These are phyloP conservation scores for Bradypodion ventrale DNA, from an alignment of 2,797 vertebrate genomes.

Conservation along the genomic window DNA sequence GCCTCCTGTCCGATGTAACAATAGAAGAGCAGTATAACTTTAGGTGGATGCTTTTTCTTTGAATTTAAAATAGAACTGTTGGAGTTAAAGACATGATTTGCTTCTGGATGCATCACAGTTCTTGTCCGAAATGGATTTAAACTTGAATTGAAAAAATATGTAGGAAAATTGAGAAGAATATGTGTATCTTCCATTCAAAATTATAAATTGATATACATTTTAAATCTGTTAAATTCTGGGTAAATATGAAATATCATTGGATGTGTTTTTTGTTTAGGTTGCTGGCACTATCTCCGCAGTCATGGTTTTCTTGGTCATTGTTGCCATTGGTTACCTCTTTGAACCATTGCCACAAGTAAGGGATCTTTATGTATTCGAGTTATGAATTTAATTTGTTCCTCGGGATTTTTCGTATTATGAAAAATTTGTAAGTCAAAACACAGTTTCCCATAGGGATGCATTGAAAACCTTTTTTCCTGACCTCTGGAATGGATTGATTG, in stretches of 20 bases:
- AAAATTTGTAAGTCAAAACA: no score
- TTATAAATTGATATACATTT: neutral
- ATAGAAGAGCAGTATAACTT: no score
- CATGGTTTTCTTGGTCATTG: constrained; percentile 92
- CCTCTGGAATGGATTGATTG: no score
- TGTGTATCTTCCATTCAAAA: neutral
- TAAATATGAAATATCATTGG: neutral
- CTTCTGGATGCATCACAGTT: neutral
- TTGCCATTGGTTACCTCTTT: constrained; percentile 93
- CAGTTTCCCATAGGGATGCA: no score
- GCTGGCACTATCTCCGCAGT: constrained; percentile 90
- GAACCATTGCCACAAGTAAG: constrained; percentile 91
- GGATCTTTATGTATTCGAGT: constrained; percentile 34
- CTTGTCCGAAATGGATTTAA: constrained; percentile 3
- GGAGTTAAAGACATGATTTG: neutral
- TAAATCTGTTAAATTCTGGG: neutral
- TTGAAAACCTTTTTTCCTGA: no score
- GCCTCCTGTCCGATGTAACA: neutral
- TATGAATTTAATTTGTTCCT: no score
- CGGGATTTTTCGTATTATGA: no score
- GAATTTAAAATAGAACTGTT: neutral
- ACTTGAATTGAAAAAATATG: no score
- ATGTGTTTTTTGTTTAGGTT: constrained; percentile 78
- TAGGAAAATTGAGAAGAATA: neutral
- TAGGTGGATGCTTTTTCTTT: neutral